phyloP scores from a whole-genome alignment of 2,113 vertebrate species.

The Ardeotis arabs region DNA sequence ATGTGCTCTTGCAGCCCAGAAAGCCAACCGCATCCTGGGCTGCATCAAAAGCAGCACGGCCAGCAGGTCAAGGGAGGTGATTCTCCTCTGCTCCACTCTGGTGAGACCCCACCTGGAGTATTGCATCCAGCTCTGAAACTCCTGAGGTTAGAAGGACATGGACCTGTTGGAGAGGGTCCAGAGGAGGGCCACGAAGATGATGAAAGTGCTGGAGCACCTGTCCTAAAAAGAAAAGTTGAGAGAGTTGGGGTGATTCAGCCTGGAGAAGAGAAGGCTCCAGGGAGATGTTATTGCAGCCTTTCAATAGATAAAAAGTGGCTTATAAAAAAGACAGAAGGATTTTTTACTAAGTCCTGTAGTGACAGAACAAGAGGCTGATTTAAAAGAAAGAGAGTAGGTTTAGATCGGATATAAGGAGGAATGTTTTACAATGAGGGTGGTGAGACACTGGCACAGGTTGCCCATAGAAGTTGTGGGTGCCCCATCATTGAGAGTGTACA shows the following conservation, averaged over 20 bases:
- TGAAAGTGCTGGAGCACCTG: background rate
- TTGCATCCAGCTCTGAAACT: accelerated
- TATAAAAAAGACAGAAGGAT: too few species aligned
- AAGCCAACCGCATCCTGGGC: background rate
- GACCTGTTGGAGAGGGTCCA: background rate
- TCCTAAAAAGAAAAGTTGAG: accelerated
- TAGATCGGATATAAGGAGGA: background rate
- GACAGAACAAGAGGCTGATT: background rate
- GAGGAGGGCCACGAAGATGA: background rate
- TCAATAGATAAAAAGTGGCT: background rate
- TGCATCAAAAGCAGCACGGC: accelerated
- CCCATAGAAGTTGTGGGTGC: background rate
- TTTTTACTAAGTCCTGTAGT: background rate
- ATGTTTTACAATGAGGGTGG: background rate
- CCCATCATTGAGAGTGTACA: background rate
- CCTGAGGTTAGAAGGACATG: background rate
- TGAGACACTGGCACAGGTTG: background rate
- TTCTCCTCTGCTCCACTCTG: accelerated
- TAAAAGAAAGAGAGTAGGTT: background rate
- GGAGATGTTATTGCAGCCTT: background rate
- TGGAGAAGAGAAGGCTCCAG: background rate
- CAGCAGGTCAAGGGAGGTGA: background rate
- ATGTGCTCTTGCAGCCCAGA: background rate
- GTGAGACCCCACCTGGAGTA: background rate
- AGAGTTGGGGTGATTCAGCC: background rate